Percentiles rank a stretch among this genome's conserved stretches.
These are phyloP conservation scores for Drosophila hamatofila DNA, from an alignment of 2,888 invertebrate genomes.

Conservation along the genomic window DNA sequence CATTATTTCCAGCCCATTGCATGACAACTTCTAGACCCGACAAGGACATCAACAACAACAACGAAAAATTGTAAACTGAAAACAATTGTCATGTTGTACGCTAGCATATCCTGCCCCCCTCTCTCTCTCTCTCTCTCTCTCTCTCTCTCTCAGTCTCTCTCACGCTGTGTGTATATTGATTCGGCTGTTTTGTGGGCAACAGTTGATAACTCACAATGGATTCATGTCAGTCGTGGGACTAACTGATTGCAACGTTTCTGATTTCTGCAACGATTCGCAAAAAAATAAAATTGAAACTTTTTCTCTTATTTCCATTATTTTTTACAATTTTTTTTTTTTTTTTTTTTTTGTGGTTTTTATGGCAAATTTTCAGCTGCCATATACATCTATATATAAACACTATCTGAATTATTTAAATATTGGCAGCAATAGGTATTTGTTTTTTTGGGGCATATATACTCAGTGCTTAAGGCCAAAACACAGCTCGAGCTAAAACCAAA, in stretches of 20 bases:
- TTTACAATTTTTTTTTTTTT: conserved; percentile 26
- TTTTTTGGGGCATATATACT: conserved; percentile 1
- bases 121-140: neutral
- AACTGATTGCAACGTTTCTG: conserved; percentile 70
- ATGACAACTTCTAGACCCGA: conserved; percentile 33
- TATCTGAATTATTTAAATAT: conserved; percentile 8
- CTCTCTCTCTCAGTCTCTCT: neutral
- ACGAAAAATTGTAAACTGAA: neutral
- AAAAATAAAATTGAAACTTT: conserved; percentile 7
- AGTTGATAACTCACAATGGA: conserved; percentile 62
- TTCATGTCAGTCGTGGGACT: conserved; percentile 74
- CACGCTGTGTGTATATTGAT: conserved; percentile 38
- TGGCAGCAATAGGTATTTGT: conserved; percentile 7
- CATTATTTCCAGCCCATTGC: conserved; percentile 43
- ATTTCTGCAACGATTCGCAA: conserved; percentile 65
- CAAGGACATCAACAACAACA: conserved; percentile 4
- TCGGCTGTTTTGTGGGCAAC: conserved; percentile 43
- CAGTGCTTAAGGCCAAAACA: conserved; percentile 9
- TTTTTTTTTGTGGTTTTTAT: conserved; percentile 20
- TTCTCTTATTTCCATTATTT: conserved; percentile 27
- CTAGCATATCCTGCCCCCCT: conserved; percentile 29
- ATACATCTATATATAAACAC: conserved; percentile 1
- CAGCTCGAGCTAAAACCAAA: conserved; percentile 23
- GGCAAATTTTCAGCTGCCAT: conserved; percentile 20
- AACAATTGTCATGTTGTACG: conserved; percentile 49